Evolutionary conservation across 2,888 invertebrate genomes (phyloP).

Genomic region (Cylloceria caligata): DNA sequence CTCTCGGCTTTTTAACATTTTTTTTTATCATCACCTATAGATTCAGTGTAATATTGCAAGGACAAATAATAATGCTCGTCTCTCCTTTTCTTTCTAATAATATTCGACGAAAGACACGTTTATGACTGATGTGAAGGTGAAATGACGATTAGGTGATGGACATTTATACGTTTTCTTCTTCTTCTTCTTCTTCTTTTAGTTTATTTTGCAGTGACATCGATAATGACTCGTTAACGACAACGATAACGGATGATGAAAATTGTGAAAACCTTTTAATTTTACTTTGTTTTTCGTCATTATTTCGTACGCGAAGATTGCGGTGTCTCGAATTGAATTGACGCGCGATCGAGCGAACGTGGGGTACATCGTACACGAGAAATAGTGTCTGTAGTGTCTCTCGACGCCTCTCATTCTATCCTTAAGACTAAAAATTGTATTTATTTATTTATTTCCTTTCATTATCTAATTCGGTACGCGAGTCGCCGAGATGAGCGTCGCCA

Average conservation of each 20-base stretch:
- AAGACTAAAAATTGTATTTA: constrained; percentile 18
- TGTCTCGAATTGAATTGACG: constrained; percentile 18
- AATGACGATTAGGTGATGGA: constrained; percentile 54
- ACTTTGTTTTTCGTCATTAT: constrained; percentile 14
- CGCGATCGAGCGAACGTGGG: constrained; percentile 6
- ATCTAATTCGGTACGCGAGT: constrained; percentile 57
- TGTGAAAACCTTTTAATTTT: constrained; percentile 58
- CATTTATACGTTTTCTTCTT: constrained; percentile 41
- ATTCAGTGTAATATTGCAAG: constrained; percentile 54
- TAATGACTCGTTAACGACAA: constrained; percentile 68
- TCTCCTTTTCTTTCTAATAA: constrained; percentile 19
- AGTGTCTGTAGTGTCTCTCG: constrained; percentile 42
- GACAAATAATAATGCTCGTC: constrained; percentile 61
- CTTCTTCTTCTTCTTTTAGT: constrained; percentile 36
- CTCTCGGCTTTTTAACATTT: constrained; percentile 28
- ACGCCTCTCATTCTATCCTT: constrained; percentile 43
- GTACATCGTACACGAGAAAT: constrained; percentile 25
- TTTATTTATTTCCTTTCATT: constrained; percentile 40
- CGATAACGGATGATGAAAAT: constrained; percentile 69
- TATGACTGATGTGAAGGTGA: constrained; percentile 48
- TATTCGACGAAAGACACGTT: constrained; percentile 53
- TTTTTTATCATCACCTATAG: constrained; percentile 60
- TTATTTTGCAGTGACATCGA: constrained; percentile 59
- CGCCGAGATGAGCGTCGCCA: constrained; percentile 46
- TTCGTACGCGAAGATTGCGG: constrained; percentile 22